phyloP scores from a whole-genome alignment of 2,113 vertebrate species.

The Morphnarchus princeps region DNA sequence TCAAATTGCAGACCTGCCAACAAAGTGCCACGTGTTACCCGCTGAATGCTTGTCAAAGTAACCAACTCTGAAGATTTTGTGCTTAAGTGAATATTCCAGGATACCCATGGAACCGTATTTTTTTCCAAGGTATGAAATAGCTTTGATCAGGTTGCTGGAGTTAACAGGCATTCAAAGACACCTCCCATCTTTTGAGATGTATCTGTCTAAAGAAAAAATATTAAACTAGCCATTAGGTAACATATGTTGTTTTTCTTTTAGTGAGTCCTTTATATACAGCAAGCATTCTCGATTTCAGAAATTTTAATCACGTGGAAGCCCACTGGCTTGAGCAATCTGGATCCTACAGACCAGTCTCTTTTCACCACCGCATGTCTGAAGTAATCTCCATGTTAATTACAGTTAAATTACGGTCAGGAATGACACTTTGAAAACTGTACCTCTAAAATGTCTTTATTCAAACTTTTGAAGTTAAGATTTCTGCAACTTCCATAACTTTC shows the following conservation, averaged over 20 bases:
- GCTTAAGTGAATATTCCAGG: not conserved
- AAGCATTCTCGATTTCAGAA: not conserved
- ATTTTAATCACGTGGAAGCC: not conserved
- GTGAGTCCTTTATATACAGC: not conserved
- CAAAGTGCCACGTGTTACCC: slow-evolving; percentile 13
- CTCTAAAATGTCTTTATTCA: not conserved
- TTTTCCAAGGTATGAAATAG: not conserved
- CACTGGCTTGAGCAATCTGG: not conserved
- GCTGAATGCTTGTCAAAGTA: not conserved
- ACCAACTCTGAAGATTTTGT: not conserved
- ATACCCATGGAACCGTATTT: not conserved
- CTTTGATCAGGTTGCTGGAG: not conserved
- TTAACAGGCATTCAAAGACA: not conserved
- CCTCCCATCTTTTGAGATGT: not conserved
- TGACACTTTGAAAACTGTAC: not conserved
- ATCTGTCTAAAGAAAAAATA: not conserved
- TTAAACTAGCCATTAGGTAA: not conserved
- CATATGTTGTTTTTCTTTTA: not conserved
- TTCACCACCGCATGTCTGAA: not conserved
- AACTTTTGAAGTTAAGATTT: not conserved
- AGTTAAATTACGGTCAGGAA: not conserved
- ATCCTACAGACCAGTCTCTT: not conserved
- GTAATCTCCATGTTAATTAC: not conserved
- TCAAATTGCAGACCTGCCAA: slow-evolving; percentile 13
- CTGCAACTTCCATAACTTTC: not conserved